Base-by-base conservation (phyloP, 2,888 invertebrate genomes). In the Lysandra coridon region DNA sequence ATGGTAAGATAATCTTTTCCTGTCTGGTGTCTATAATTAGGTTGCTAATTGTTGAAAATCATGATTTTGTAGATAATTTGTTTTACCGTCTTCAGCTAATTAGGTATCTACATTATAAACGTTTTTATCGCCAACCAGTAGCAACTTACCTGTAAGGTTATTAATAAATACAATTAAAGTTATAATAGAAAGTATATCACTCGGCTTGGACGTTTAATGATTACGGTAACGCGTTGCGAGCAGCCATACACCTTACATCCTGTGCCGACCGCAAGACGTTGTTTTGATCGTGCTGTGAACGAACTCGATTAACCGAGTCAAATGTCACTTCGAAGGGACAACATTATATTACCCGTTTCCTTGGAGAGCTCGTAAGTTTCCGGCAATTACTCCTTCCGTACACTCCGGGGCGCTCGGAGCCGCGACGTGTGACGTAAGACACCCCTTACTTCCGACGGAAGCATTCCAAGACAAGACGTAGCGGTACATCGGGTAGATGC, bases 351-450 rank as follows among this genome's bases (percentile, higher is more conserved):
- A 85, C 88, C 85, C 86, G 90, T 90, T 92, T 92, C 91, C 90
- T 92, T 88, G 87, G 86, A 86, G 85, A 33, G 87, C 87, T 84
- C 84, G 86, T 85, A 83, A 88, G 90, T 86, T 93, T 94, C 94
- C 94, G 92, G 94, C 85, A 92, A 94, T 94, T 94, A 94, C 87
- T 85, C 87, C 89, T 92, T 92, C 93, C 93, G 90, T 87, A 86
- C 88, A 88, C 87, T 85, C 86, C 85, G 87, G 91, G 90, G 89
- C 89, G 88, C 91, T 87, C 87, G 85, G 87, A 89, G 86, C 85
- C 87, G 89, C 87, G 85, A 86, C 81, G 75, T 62, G 69, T 73
- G 83, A 84, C 93, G 86, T 84, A 84, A 85, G 84, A 82, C 77
- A 81, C 85, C 86, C 86, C 86, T 86, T 88, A 87, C 87, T 92